Evolutionary conservation across 2,113 vertebrate species (phyloP).

Genomic region (Sylvia atricapilla): DNA sequence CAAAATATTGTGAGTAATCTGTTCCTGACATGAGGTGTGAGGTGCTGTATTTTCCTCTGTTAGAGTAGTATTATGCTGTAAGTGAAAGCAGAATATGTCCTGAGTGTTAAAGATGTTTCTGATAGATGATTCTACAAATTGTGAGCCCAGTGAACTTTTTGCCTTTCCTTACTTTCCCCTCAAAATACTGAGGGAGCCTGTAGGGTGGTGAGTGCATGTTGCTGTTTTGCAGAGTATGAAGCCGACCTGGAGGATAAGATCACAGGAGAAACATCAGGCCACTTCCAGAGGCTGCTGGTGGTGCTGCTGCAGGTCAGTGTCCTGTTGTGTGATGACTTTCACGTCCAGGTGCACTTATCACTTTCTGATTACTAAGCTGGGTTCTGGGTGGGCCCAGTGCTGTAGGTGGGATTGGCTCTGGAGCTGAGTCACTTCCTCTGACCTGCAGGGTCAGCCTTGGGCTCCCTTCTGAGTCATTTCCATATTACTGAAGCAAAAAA

Average conservation of each 20-base stretch:
- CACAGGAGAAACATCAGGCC: slow-evolving; percentile 87
- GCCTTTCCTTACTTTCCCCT: neutral
- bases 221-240: slow-evolving; percentile 82
- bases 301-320: slow-evolving; percentile 89
- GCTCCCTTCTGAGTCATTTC: neutral
- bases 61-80: neutral
- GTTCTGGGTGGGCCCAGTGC: neutral
- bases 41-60: neutral
- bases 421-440: neutral
- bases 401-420: neutral
- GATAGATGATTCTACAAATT: neutral
- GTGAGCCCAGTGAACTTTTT: neutral
- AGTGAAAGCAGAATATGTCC: neutral
- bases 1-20: neutral
- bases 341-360: rapidly evolving
- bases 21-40: neutral
- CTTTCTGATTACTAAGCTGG: neutral
- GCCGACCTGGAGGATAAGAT: slow-evolving; percentile 87
- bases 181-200: neutral
- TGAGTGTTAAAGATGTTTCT: neutral
- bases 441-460: neutral
- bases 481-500: neutral
- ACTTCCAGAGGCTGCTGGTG: slow-evolving; percentile 88
- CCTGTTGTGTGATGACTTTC: neutral
- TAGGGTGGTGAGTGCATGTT: neutral